A percentile compares a stretch with the other conserved stretches of the same genome.
These are phyloP conservation scores for Channa maculata DNA, from an alignment of 2,113 vertebrate species.

Conservation along the genomic window DNA sequence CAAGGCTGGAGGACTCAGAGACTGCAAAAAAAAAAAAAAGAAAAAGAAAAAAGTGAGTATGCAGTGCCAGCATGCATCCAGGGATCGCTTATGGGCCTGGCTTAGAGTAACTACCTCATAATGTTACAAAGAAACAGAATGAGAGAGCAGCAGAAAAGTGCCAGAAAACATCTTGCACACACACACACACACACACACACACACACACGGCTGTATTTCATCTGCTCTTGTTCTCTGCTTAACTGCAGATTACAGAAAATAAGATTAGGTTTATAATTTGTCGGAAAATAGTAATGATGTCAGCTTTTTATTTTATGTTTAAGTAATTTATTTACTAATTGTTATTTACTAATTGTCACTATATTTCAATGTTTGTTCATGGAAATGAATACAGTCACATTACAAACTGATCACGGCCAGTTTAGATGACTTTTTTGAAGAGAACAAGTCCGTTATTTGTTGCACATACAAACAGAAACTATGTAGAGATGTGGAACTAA, in stretches of 20 bases:
- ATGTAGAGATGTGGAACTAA: too few species aligned
- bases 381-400: too few species aligned
- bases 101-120: conserved; percentile 64
- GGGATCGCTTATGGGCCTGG: conserved; percentile 60
- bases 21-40: conserved; percentile 14
- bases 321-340: too few species aligned
- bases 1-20: conserved; percentile 22
- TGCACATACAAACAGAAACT: too few species aligned
- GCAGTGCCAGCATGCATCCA: conserved; percentile 48
- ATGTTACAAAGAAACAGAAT: conserved; percentile 30
- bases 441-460: too few species aligned
- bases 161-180: conserved; percentile 51
- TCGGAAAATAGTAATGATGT: too few species aligned
- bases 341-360: too few species aligned
- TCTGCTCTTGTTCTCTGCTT: conserved; percentile 39
- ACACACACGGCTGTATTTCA: conserved; percentile 32
- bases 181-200: conserved; percentile 12
- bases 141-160: conserved; percentile 33
- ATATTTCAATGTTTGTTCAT: too few species aligned
- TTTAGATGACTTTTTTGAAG: too few species aligned
- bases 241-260: conserved; percentile 6
- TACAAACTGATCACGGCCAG: too few species aligned
- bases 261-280: too few species aligned
- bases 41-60: conserved; percentile 31
- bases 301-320: too few species aligned